Percentiles rank a stretch among this genome's conserved stretches.
Evolutionary conservation across 2,797 vertebrate genomes (phyloP).

Genomic region (Pyrocephalus nanus): DNA sequence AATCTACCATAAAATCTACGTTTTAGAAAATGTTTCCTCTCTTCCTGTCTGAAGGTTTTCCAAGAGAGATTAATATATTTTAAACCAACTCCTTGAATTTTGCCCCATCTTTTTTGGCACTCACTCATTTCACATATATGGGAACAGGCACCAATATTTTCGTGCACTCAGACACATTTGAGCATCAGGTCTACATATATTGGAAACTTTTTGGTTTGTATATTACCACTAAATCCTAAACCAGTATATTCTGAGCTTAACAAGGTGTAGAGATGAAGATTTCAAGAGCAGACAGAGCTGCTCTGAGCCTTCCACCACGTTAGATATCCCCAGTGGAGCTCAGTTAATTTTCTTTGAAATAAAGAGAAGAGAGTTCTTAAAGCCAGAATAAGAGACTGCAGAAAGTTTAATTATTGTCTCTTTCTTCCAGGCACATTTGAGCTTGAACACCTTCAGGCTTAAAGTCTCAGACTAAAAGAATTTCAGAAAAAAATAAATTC

Average conservation of each 20-base stretch:
- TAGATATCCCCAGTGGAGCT: neutral
- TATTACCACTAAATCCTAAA: neutral
- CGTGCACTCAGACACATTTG: neutral
- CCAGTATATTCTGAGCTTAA: neutral
- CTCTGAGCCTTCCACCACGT: neutral
- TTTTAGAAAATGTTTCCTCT: neutral
- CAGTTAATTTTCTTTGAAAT: neutral
- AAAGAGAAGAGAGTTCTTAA: neutral
- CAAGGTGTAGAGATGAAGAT: neutral
- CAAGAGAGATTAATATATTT: neutral
- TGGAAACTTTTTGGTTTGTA: neutral
- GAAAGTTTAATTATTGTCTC: conserved; percentile 1
- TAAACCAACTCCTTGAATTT: neutral
- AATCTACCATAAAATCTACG: neutral
- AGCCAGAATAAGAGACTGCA: neutral
- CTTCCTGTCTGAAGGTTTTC: neutral
- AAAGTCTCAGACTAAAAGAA: neutral
- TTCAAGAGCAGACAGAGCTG: neutral
- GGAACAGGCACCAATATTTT: neutral
- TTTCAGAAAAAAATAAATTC: neutral
- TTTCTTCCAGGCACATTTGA: neutral
- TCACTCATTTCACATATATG: neutral
- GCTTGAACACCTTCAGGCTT: neutral
- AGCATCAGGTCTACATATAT: neutral
- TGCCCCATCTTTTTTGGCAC: neutral